Base-by-base conservation (phyloP, 1,140 invertebrate species). In the Leptoteleia sp. region DNA sequence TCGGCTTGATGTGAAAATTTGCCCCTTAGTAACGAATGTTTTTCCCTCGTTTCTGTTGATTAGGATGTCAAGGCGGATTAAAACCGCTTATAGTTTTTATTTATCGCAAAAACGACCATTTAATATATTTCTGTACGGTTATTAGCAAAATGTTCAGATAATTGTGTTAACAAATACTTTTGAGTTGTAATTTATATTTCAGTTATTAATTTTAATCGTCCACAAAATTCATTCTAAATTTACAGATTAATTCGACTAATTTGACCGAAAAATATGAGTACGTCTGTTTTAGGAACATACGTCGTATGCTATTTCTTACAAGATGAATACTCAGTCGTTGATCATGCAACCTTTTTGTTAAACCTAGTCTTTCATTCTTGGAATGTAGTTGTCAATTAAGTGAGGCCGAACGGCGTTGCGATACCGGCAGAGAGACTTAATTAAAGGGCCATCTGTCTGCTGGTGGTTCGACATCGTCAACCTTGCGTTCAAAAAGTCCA, bases 341-440 rank as follows among this genome's bases (percentile, higher is more conserved):
- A 64, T 70, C 50, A 76, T 70, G 50, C 43, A 57, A 43, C 33
- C 15, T 65, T 70, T 68, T 70, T 68, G 55, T 31, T 35, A 52
- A 50, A 57, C 19, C 33, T 64, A 71, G 67, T 67, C 35, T 45
- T 71, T 67, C 65, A 71, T 71, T 71, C 59, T 50, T 71, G 65
- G 61, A 77, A 77, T 67, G 61, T 61, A 37, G 38, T 62, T 72
- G 76, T 67, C 67, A 72, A 78, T 78, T 72, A 72, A 77, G 67
- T 72, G 29, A 16, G 11, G 7, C 40, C 40, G 37, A 0, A 50
- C 19, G 37, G 45, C 57, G 76, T 29, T 52, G 38, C 17, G 35
- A 79, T 65, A 70, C 57, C 17, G 42, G 33, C 40, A 59, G 37
- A 59, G 55, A 45, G 38, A 59, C 65, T 77, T 76, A 77, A 80